Conservation (phyloP, 1,140 invertebrate genomes). For the Neuroterus valhalla region DNA sequence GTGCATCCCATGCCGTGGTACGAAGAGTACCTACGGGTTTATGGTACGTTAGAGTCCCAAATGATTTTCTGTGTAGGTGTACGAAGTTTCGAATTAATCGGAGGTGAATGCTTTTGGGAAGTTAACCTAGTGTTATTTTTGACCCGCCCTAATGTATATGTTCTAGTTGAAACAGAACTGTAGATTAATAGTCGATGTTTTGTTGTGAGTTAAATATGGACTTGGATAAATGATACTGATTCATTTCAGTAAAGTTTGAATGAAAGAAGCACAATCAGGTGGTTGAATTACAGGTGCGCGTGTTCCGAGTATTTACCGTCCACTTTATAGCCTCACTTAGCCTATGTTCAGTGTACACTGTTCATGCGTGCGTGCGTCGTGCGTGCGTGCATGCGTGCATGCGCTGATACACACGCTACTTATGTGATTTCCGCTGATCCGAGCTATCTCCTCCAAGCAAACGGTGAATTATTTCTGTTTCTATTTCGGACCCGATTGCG, state of each 20-base stretch:
- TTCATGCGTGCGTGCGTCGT: conserved; percentile 24
- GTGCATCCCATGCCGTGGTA: too few relatives aligned
- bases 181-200: too few relatives aligned
- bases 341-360: not conserved
- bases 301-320: conserved; percentile 17
- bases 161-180: too few relatives aligned
- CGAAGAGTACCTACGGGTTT: too few relatives aligned
- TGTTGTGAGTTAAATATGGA: not conserved
- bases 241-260: not conserved
- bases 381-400: conserved; percentile 14
- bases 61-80: too few relatives aligned
- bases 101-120: too few relatives aligned
- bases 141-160: too few relatives aligned
- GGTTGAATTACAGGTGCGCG: conserved; percentile 20
- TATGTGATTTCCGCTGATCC: conserved; percentile 23
- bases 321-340: conserved; percentile 2
- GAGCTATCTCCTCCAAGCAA: conserved; percentile 13
- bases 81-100: too few relatives aligned
- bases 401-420: not conserved
- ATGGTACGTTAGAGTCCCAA: too few relatives aligned
- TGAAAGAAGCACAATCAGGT: not conserved
- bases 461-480: conserved; percentile 25
- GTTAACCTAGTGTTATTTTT: too few relatives aligned
- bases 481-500: conserved; percentile 17
- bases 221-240: not conserved